phyloP scores from a whole-genome alignment of 23 tunicate genomes.

The Clavelina lepadiformis region DNA sequence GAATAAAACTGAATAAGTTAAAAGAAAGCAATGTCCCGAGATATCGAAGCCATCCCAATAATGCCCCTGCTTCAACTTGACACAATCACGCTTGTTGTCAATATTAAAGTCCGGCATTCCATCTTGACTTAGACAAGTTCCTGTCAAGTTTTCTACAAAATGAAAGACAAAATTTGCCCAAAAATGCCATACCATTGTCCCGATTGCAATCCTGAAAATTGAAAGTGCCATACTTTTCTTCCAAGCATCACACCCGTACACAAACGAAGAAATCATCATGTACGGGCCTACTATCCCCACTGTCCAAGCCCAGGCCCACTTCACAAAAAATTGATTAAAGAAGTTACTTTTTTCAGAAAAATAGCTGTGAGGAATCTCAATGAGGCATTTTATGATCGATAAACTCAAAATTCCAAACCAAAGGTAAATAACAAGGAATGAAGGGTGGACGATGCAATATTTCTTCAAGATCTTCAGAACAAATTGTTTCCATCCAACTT shows the following conservation, averaged over 20 bases:
- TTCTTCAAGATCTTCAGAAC: too few relatives aligned
- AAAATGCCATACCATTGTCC: conserved; percentile 72
- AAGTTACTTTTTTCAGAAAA: conserved; percentile 38
- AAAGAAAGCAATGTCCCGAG: conserved; percentile 76
- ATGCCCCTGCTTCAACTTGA: conserved; percentile 20
- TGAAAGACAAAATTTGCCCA: conserved; percentile 67
- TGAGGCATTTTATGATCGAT: conserved; percentile 10
- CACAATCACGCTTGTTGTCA: conserved; percentile 28
- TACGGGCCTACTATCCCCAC: conserved; percentile 40
- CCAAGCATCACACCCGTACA: conserved; percentile 56
- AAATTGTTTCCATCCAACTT: too few relatives aligned
- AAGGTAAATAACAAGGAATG: conserved; percentile 9
- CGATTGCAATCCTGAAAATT: conserved; percentile 24
- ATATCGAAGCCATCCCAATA: conserved; percentile 76
- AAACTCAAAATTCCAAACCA: conserved; percentile 11
- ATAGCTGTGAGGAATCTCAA: conserved; percentile 35
- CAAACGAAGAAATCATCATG: conserved; percentile 51
- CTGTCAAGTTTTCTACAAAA: conserved; percentile 53
- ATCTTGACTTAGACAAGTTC: conserved; percentile 26
- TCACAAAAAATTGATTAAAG: conserved; percentile 59
- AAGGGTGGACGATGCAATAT: not conserved
- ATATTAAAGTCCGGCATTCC: conserved; percentile 37
- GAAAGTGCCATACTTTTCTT: conserved; percentile 29
- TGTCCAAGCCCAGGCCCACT: conserved; percentile 84
- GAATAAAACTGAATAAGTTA: conserved; percentile 38